Percentiles rank a stretch among this genome's conserved stretches.
phyloP scores from a whole-genome alignment of 2,113 vertebrate genomes.

The Oryzias celebensis region DNA sequence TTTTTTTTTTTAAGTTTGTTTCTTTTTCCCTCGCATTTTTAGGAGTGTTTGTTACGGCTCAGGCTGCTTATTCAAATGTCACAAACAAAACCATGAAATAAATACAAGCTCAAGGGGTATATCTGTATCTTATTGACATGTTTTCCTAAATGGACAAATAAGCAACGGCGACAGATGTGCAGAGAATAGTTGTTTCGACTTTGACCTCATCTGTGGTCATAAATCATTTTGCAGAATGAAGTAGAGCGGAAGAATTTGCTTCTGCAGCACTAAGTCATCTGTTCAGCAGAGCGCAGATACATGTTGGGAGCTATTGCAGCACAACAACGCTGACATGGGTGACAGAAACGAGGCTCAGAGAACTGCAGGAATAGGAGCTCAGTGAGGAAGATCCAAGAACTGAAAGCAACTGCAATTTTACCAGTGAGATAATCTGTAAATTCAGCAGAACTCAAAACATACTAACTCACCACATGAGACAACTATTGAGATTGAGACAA shows the following conservation, averaged over 20 bases:
- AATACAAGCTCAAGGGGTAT: not conserved
- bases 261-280: constrained; percentile 35
- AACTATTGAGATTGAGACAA: not conserved
- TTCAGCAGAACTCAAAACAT: constrained; percentile 20
- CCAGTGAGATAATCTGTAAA: not conserved
- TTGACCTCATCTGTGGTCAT: constrained; percentile 6
- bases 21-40: no score
- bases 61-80: no score
- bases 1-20: no score
- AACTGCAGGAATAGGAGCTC: not conserved
- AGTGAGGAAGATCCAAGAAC: constrained; percentile 2
- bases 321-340: constrained; percentile 34
- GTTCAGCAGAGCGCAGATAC: constrained; percentile 17
- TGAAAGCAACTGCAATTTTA: not conserved
- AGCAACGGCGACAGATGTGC: not conserved
- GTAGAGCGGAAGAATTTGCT: constrained; percentile 5
- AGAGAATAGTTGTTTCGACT: constrained; percentile 8
- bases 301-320: constrained; percentile 11
- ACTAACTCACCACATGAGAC: constrained; percentile 2
- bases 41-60: no score
- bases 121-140: not conserved
- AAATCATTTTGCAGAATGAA: constrained; percentile 30
- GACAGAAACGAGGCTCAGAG: not conserved
- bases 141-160: not conserved
- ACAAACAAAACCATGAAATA: not conserved